phyloP scores from a whole-genome alignment of 1,140 invertebrate species.

The Atopsyche davidsoni region DNA sequence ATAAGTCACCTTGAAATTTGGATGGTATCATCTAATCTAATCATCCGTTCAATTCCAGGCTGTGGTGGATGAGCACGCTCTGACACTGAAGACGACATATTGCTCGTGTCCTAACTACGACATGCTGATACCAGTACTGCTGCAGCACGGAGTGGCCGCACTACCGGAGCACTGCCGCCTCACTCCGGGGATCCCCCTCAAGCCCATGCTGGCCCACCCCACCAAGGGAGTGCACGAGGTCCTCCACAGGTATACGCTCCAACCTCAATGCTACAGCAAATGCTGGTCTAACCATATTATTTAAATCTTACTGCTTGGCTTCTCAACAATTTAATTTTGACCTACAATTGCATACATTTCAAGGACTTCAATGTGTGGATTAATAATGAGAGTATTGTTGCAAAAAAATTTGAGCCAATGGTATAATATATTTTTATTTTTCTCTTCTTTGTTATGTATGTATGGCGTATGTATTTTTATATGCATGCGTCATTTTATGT shows the following conservation, averaged over 20 bases:
- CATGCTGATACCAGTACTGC: slow-evolving; percentile 71
- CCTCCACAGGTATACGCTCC: slow-evolving; percentile 56
- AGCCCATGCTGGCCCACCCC: slow-evolving; percentile 98
- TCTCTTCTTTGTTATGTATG: too few relatives aligned
- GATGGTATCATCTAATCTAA: not conserved
- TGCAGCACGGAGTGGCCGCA: slow-evolving; percentile 73
- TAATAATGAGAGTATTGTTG: too few relatives aligned
- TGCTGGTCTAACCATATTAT: too few relatives aligned
- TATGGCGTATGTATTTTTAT: too few relatives aligned
- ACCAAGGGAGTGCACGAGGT: slow-evolving; percentile 91
- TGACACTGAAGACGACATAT: slow-evolving; percentile 89
- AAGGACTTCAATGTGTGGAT: too few relatives aligned
- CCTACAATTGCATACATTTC: too few relatives aligned
- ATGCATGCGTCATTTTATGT: too few relatives aligned
- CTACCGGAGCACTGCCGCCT: slow-evolving; percentile 81
- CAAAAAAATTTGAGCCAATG: too few relatives aligned
- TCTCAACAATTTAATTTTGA: too few relatives aligned
- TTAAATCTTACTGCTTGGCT: too few relatives aligned
- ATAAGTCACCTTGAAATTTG: not conserved
- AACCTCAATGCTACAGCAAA: not conserved
- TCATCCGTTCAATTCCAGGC: slow-evolving; percentile 36
- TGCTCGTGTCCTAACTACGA: slow-evolving; percentile 98
- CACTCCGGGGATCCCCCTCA: slow-evolving; percentile 89
- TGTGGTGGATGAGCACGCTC: slow-evolving; percentile 67
- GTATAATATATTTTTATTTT: too few relatives aligned